A percentile compares a stretch with the other conserved stretches of the same genome.
phyloP scores from a whole-genome alignment of 2,888 invertebrate genomes.

The Zygogramma bicolorata region DNA sequence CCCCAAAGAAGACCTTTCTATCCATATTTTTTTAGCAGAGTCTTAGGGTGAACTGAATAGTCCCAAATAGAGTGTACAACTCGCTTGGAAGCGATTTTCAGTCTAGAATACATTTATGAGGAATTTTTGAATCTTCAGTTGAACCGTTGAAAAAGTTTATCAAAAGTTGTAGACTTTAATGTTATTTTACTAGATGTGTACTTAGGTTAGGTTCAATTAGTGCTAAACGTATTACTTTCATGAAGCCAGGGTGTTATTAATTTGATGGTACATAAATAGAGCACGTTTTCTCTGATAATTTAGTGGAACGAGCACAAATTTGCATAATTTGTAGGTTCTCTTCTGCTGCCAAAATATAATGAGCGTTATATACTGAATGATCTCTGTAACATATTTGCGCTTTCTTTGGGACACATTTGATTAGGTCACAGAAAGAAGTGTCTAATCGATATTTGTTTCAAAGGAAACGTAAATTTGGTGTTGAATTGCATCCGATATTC shows the following conservation, averaged over 20 bases:
- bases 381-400: too few relatives aligned
- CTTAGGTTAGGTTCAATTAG: conserved; percentile 1
- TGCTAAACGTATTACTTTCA: background rate
- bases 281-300: background rate
- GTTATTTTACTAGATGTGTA: conserved; percentile 12
- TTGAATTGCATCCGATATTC: too few relatives aligned
- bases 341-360: background rate
- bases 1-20: conserved; percentile 69
- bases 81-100: background rate
- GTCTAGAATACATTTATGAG: too few relatives aligned
- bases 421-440: too few relatives aligned
- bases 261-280: background rate
- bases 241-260: background rate
- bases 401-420: too few relatives aligned
- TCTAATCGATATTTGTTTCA: too few relatives aligned
- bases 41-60: conserved; percentile 65
- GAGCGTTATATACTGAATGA: too few relatives aligned
- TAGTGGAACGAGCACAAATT: background rate
- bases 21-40: conserved; percentile 70
- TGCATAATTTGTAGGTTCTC: background rate
- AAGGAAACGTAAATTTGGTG: too few relatives aligned
- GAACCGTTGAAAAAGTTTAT: conserved; percentile 4
- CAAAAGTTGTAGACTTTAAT: conserved; percentile 8
- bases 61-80: too few relatives aligned
- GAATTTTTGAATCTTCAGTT: background rate